These are phyloP conservation scores for Polymixis flavicincta DNA, from an alignment of 2,888 invertebrate genomes.

Conservation along the genomic window DNA sequence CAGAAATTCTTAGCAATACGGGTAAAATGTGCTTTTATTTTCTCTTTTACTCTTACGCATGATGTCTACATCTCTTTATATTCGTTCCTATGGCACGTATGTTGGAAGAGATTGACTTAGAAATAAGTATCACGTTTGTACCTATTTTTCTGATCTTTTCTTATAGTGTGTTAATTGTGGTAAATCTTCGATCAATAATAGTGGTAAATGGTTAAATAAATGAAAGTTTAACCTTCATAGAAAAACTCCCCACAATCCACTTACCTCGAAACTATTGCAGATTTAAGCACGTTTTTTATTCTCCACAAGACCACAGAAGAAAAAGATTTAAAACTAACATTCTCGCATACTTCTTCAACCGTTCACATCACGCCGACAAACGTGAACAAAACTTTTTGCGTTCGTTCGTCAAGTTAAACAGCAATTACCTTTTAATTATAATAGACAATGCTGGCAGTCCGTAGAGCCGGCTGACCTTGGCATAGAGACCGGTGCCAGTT, in stretches of 20 bases:
- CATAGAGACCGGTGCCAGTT: slow-evolving; percentile 54
- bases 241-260: not conserved
- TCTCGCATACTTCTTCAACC: not conserved
- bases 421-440: slow-evolving; percentile 54
- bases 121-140: not conserved
- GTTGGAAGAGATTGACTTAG: not conserved
- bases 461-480: slow-evolving; percentile 59
- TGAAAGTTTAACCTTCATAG: not conserved
- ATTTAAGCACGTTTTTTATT: not conserved
- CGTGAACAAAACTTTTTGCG: slow-evolving; percentile 32
- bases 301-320: not conserved
- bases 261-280: not conserved
- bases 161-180: no score
- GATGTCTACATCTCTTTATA: not conserved
- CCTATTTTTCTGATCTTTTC: no score
- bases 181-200: no score
- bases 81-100: not conserved
- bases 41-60: no score
- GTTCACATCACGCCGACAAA: not conserved
- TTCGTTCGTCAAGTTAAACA: slow-evolving; percentile 48
- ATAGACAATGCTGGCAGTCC: slow-evolving; percentile 58
- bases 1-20: no score
- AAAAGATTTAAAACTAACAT: not conserved
- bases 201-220: no score
- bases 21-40: no score